A percentile compares a stretch with the other conserved stretches of the same genome.
Conservation (phyloP, 2,113 vertebrate genomes). For the Phylloscopus whistleri region DNA sequence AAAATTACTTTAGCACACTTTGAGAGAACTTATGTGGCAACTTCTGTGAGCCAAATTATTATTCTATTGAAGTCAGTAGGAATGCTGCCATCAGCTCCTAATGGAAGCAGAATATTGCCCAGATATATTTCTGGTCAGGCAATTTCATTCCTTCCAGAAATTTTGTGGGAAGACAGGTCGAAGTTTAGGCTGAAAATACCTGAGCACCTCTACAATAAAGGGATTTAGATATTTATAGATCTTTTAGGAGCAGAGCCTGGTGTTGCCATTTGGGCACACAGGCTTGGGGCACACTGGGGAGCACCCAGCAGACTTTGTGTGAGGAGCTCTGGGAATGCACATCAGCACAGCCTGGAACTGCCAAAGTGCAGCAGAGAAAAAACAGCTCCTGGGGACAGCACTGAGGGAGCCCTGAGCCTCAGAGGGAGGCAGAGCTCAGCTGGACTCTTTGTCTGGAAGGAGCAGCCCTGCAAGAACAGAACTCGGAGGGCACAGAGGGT, state of each 20-base stretch:
- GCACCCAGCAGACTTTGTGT: rapidly evolving
- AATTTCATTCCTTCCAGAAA: background rate
- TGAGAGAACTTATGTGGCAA: background rate
- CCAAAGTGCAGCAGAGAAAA: background rate
- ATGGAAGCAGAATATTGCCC: background rate
- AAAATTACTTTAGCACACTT: background rate
- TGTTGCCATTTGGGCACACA: background rate
- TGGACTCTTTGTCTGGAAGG: too few relatives aligned
- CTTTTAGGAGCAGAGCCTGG: background rate
- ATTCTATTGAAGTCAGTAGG: background rate
- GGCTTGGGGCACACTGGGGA: rapidly evolving
- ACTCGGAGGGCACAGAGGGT: too few relatives aligned
- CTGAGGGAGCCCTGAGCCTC: background rate
- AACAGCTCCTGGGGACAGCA: background rate
- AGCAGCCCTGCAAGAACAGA: background rate
- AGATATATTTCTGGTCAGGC: background rate
- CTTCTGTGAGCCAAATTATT: background rate
- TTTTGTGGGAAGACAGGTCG: background rate
- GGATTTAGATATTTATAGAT: background rate
- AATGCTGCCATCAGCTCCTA: conserved; percentile 5
- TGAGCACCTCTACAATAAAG: background rate
- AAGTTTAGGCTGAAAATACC: background rate
- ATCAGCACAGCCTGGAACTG: background rate
- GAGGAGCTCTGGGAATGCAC: background rate
- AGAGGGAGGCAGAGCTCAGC: background rate